Evolutionary conservation across 35 echinoderm and acorn worm species (phyloP).

Genomic region (Diadema setosum): DNA sequence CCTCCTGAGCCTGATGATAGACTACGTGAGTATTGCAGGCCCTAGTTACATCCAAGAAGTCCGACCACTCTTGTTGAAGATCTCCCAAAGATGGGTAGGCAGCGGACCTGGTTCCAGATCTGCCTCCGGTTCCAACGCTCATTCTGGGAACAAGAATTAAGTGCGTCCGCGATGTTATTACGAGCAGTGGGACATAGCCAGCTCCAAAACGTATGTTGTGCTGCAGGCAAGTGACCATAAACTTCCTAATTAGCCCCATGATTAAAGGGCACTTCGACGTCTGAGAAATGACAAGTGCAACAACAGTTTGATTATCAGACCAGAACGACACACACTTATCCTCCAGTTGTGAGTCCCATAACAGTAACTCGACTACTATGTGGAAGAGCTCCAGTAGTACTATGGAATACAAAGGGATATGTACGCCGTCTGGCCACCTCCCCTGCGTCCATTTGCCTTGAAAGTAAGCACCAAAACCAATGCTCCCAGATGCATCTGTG

Average conservation of each 20-base stretch:
- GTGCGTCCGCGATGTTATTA: conserved; percentile 38
- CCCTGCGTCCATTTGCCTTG: conserved; percentile 12
- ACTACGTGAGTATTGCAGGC: not conserved
- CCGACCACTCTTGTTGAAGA: not conserved
- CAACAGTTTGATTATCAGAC: conserved; percentile 6
- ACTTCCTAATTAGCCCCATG: not conserved
- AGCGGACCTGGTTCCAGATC: not conserved
- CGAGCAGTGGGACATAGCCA: not conserved
- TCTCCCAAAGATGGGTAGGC: not conserved
- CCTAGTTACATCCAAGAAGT: not conserved
- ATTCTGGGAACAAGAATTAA: conserved; percentile 20
- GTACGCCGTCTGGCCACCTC: not conserved
- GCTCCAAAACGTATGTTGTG: not conserved
- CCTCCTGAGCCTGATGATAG: not conserved
- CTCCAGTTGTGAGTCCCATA: not conserved
- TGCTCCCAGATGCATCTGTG: conserved; percentile 10
- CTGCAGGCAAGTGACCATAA: not conserved
- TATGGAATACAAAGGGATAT: not conserved
- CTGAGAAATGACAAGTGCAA: not conserved
- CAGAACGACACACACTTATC: not conserved
- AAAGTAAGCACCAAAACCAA: conserved; percentile 29
- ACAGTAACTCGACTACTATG: not conserved
- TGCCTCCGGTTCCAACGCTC: not conserved
- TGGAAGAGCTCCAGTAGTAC: conserved; percentile 10
- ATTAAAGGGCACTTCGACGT: not conserved